Base-by-base conservation (phyloP, 2,113 vertebrate species). In the Oenanthe oenanthe region DNA sequence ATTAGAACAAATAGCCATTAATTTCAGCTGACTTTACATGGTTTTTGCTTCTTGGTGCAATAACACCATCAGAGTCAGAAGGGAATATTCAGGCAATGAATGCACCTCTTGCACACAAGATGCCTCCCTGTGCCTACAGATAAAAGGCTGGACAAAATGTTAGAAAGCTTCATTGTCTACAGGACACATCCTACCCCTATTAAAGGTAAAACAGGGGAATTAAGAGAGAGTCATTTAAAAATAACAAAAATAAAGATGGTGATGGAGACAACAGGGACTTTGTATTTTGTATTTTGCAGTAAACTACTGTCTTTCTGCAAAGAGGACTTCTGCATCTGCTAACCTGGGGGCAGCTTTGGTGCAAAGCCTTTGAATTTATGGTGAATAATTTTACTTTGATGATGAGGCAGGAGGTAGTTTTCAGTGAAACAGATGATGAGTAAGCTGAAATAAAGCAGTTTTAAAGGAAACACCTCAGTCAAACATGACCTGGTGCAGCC, bases 401-500 rank as follows among this genome's bases (percentile, higher is more conserved):
- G 94, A 94, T 96, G 88, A 83, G 53, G 85, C 93, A 95, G 67
- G 67, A 92, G 71, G 53, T 67, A 6, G 0, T 96, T 94, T 95
- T 93, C 92, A 96, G 93, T 94, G 88, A 96, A 96, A 88, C 48
- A 93, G 82, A 93, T 84, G 89, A 96, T 96, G 96, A 97, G 75
- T 92, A 96, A 96, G 90, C 88, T 94, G 94, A 95, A 96, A 85
- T n/a, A 86, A 95, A 42, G 83, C 60, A 94, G 61, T 96, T 96
- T 97, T 97, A 95, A 97, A 96, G 96, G 96, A 97, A 97, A 95
- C 56, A 97, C 68, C 43, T 90, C 89, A 90, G 74, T 85, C 78
- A 83, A 88, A 93, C 88, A 83, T 93, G 82, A 95, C 93, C 92
- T 40, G 48, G 48, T 78, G 65, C 72, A 77, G 93, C 85, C 48